Evolutionary conservation across 2,888 invertebrate genomes (phyloP).

Genomic region (Hirtodrosophila cameraria): DNA sequence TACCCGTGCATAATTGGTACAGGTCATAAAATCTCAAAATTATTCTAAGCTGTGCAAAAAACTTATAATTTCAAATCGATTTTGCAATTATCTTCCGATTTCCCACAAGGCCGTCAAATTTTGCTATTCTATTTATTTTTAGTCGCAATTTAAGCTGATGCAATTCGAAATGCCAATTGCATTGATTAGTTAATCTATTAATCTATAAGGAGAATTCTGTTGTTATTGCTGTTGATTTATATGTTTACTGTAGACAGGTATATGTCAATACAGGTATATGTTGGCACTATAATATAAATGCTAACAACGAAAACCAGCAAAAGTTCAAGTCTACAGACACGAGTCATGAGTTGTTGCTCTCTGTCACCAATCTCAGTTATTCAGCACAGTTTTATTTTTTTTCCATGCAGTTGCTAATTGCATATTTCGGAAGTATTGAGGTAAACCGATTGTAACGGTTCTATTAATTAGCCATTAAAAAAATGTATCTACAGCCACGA

Average conservation of each 20-base stretch:
- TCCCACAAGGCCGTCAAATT: constrained; percentile 33
- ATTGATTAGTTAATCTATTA: constrained; percentile 29
- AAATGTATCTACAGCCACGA: constrained; percentile 3
- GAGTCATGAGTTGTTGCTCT: constrained; percentile 33
- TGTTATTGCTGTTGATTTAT: constrained; percentile 17
- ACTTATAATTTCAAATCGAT: neutral
- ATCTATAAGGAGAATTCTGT: constrained; percentile 8
- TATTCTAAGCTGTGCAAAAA: neutral
- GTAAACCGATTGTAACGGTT: constrained; percentile 45
- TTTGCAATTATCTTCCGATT: constrained; percentile 20
- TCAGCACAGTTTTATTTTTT: constrained; percentile 28
- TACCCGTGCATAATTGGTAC: too few species aligned
- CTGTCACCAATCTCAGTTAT: constrained; percentile 49
- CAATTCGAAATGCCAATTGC: constrained; percentile 73
- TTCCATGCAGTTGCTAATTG: constrained; percentile 49
- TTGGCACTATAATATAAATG: constrained; percentile 24
- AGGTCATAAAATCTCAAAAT: neutral
- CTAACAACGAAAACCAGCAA: constrained; percentile 19
- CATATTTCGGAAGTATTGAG: constrained; percentile 63
- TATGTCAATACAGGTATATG: constrained; percentile 28
- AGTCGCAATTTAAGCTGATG: constrained; percentile 61
- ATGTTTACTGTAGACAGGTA: constrained; percentile 21
- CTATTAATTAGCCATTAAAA: constrained; percentile 59
- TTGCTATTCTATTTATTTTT: constrained; percentile 28
- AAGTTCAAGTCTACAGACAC: constrained; percentile 49